phyloP scores from a whole-genome alignment of 1,140 invertebrate genomes.

The Globodera ellingtonae region DNA sequence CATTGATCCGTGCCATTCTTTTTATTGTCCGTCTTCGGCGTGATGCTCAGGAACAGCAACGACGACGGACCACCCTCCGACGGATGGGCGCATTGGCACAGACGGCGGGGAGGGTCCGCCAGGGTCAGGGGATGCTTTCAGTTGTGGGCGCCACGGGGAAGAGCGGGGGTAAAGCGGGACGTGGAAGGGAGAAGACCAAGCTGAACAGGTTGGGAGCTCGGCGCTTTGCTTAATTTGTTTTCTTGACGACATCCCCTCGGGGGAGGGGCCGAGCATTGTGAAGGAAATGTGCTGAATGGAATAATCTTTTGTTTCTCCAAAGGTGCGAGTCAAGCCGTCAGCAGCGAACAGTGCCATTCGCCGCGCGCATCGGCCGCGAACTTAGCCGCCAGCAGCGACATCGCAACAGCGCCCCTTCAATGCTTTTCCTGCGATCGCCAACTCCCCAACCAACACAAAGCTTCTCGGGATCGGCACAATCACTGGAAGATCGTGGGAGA shows the following conservation, averaged over 20 bases:
- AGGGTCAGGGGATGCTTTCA: not conserved
- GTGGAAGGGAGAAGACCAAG: constrained; percentile 3
- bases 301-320: not conserved
- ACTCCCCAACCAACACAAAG: constrained; percentile 34
- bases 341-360: constrained; percentile 14
- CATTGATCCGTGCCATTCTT: constrained; percentile 47
- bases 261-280: not conserved
- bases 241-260: not conserved
- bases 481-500: not conserved
- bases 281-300: not conserved
- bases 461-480: not conserved
- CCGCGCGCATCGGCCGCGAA: constrained; percentile 13
- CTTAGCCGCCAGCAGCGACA: constrained; percentile 25
- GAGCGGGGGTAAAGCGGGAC: not conserved
- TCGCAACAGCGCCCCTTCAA: constrained; percentile 45
- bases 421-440: constrained; percentile 36
- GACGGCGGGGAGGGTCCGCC: constrained; percentile 7
- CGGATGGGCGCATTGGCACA: constrained; percentile 24
- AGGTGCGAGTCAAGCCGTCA: constrained; percentile 46
- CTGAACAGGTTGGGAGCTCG: constrained; percentile 29
- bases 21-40: constrained; percentile 43
- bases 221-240: too few species aligned
- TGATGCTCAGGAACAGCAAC: constrained; percentile 23
- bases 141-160: not conserved
- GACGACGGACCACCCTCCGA: constrained; percentile 6